Evolutionary conservation across 2,797 vertebrate genomes (phyloP), one percentile per base, ranked within the genome.

Genomic region (Pantherophis vulpinus): DNA sequence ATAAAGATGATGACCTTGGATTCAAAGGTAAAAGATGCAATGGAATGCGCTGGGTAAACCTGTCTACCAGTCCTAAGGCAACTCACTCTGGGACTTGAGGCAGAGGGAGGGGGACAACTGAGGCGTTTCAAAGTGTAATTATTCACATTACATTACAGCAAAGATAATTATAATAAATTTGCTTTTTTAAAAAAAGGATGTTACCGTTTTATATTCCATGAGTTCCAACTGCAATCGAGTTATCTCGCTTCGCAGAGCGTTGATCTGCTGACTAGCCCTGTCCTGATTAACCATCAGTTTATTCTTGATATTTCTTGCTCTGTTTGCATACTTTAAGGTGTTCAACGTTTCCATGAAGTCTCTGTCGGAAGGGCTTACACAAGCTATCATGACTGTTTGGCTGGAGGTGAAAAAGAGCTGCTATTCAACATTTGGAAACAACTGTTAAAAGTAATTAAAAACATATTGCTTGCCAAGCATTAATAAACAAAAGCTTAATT

Each of bases 271-370:
- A 94, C 99, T 99, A 92, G 99, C 99, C 94, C 97, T 97, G 93
- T 99, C 99, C 96, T 99, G 99, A 98, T 99, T 99, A 95, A 99
- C 98, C 98, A 99, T 95, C 96, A 99, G 99, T 94, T 99, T 99
- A 98, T 99, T 99, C 98, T 99, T 99, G 95, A 99, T 99, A 98
- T 99, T 99, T 12, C 99, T 98, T 0, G 99, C 99, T 25, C 99
- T 98, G 96, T 99, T 99, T 70, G 99, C 99, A 0, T 99, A 99
- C 95, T 99, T 99, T 0, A 99, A 91, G 0, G 99, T 98, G 98
- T 99, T 99, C 95, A 99, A 93, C 0, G 99, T 99, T 97, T 99
- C 99, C 99, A 99, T 99, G 97, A 99, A 99, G 97, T 99, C 99
- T 93, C 99, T 97, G 95, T 99, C 99, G 0, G 99, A 99, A 14